Evolutionary conservation across 2,113 vertebrate species (phyloP), one percentile per base, ranked within the genome.

Genomic region (Malaclemys terrapin): DNA sequence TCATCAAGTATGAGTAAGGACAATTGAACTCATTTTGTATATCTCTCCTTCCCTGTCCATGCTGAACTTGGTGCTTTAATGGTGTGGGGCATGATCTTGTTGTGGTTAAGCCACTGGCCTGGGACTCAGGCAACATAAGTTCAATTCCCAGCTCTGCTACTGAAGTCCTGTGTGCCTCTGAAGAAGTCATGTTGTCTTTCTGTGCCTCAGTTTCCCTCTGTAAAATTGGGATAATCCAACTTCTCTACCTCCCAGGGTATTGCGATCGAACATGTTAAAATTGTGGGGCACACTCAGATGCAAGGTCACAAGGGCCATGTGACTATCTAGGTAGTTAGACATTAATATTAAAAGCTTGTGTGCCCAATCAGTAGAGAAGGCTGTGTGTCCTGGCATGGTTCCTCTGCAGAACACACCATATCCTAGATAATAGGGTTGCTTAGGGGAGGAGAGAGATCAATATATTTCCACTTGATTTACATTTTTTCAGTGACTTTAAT

Each of bases 401-500:
- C 31, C 17, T 87, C 65, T 93, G 42, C 12, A 31, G 52, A 82
- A 90, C 45, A 76, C 54, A 20, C 52, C 80, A 56, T 19, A 1
- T 87, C 79, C 29, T 59, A 42, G 35, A n/a, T 27, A 27, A 25
- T 91, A 79, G 75, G n/a, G 17, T 65, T 62, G 52, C 56, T 91
- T 56, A 42, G 0, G 1, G 17, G 54, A 92, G 19, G 47, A 81
- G 85, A 94, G 79, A 93, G 86, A 91, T 10, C 27, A 17, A 59
- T 54, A 19, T 53, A 31, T 25, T 62, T 54, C 16, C 57, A 92
- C n/a, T 85, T 82, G 89, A 89, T 38, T 82, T 25, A 49, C 38
- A 76, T 92, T 96, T 47, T 76, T 93, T 96, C 92, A 52, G 84
- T 97, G 97, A 96, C 85, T 97, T 88, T 94, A 95, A 93, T 97